Base-by-base conservation (phyloP, 2,113 vertebrate genomes). In the Pungitius pungitius region DNA sequence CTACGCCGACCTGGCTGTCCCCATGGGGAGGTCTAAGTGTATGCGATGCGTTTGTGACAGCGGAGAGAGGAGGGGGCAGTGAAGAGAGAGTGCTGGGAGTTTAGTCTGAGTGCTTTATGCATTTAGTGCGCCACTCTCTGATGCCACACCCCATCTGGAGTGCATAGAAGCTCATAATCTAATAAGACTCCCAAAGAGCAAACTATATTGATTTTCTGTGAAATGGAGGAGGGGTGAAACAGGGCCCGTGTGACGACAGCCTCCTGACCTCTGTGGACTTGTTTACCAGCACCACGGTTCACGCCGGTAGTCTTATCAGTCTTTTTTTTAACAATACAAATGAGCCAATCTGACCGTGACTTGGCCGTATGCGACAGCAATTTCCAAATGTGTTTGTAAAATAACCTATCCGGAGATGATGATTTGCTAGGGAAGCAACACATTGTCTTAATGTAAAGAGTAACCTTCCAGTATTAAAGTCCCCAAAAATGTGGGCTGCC, bases 131-230 rank as follows among this genome's bases (percentile, higher is more conserved):
- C 56, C 42, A 39, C 82, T 90, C 72, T 76, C 68, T 75, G 78
- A 84, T 83, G 88, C 91, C 85, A 87, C 88, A 87, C 91, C 87
- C 88, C 82, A 82, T 78, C 72, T 85, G 78, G 80, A 90, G 82
- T 86, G 86, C 82, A 80, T 69, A 30, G 64, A 84, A 77, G 78
- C 85, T 83, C 66, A 88, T 88, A 89, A 91, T 90, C 88, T 80
- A 91, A 92, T 91, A 91, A 91, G 83, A 84, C 65, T 81, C 64
- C 58, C 80, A 80, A 87, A 85, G 85, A 88, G 86, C 82, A 70
- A 80, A 66, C 67, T 63, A 85, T 91, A 92, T 92, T 84, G 91
- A 92, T 92, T 89, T 88, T 86, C 87, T 87, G 80, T 80, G 73
- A 77, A 88, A 83, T 69, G 81, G 85, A 81, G 73, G 83, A 76